phyloP scores from a whole-genome alignment of 2,113 vertebrate species.

The Agelaius phoeniceus region DNA sequence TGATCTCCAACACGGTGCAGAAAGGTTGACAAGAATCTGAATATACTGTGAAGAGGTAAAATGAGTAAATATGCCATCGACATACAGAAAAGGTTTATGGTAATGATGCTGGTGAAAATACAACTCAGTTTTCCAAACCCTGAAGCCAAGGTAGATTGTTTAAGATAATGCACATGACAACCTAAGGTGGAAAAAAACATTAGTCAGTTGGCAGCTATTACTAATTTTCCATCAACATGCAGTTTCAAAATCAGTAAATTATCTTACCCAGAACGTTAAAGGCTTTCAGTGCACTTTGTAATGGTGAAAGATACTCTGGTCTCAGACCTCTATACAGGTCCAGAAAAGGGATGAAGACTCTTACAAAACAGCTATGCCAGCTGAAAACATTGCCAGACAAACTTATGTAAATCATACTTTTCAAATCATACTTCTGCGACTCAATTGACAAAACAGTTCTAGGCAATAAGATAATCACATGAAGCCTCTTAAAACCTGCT shows the following conservation, averaged over 20 bases:
- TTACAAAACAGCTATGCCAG: not conserved
- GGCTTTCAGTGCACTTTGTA: not conserved
- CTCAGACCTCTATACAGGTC: not conserved
- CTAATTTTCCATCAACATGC: not conserved
- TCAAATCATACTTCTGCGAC: not conserved
- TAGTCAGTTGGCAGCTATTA: not conserved
- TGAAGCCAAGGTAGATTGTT: not conserved
- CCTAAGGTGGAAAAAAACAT: not conserved
- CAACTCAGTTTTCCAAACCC: not conserved
- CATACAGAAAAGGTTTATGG: not conserved
- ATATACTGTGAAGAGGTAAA: not conserved
- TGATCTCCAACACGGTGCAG: not conserved
- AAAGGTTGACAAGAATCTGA: not conserved
- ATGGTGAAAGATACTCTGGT: not conserved
- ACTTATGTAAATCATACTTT: not conserved
- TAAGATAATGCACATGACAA: not conserved
- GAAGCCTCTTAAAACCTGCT: not conserved
- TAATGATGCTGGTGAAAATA: not conserved
- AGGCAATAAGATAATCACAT: not conserved
- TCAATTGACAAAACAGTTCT: not conserved
- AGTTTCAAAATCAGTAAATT: not conserved
- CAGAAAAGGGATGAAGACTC: not conserved
- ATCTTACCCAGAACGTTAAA: not conserved
- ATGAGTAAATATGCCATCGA: accelerated
- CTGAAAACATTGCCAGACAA: not conserved